Base-by-base conservation (phyloP, 1,140 invertebrate genomes). In the Drosophila sucinea region DNA sequence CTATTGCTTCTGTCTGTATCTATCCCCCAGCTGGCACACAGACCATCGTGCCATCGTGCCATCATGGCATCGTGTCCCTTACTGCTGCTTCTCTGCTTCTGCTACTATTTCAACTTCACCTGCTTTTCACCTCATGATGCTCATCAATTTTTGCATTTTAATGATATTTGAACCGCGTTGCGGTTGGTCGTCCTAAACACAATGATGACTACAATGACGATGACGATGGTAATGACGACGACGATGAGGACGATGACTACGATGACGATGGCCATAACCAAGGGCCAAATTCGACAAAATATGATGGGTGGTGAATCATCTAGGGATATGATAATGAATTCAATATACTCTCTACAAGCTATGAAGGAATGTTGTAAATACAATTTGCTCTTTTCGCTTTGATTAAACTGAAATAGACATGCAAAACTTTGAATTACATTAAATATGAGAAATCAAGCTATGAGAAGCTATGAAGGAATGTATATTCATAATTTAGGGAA, bases 61-160 rank as follows among this genome's bases (percentile, higher is more conserved):
- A 66, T 25, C 17, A 17, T 17, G 17, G 17, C 17, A 17, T 17
- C 17, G 17, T 17, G 17, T 17, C 17, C 17, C 17, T 17, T 17
- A 17, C 17, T 17, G 17, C 17, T 17, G 17, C 11, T 33, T 7
- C 38, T 55, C 27, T 33, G n/a, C 61, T 60, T 40, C 6, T 27
- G 7, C 23, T 51, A 51, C n/a, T 51, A 51, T 51, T 51, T 51
- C 44, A 51, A 51, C 2, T 51, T 51, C 3, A 51, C 44, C 44
- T 27, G 25, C 23, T 51, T 25, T 58, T 58, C 30, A 23, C 73
- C 61, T 73, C 54, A 58, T 73, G 73, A 67, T 60, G 67, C 65
- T 79, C 83, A 81, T 87, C 73, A 80, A 87, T 87, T 87, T 86
- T 89, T 87, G 83, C 79, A 87, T 87, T 83, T 87, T 87, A 87